Evolutionary conservation across 2,113 vertebrate genomes (phyloP), one percentile per base, ranked within the genome.

Genomic region (Corynorhinus townsendii): DNA sequence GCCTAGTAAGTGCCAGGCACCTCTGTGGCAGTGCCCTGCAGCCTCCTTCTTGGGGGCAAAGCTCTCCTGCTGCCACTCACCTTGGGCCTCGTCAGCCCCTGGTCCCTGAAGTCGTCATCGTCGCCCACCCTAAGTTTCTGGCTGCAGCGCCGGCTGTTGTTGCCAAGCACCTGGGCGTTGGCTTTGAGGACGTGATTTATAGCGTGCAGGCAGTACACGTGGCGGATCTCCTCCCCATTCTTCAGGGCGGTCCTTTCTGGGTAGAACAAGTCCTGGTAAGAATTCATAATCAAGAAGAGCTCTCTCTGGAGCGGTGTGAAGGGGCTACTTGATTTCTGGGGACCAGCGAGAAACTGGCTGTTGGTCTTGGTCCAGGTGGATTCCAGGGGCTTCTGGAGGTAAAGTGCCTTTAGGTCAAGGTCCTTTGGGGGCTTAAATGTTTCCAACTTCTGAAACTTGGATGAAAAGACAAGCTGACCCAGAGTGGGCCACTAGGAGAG

Each of bases 11-110:
- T 8, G 81, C 40, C n/a, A 73, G 35, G 59, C 30, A 82, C 24
- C 82, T 24, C 3, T 0, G 24, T 0, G 7, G 40, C 40, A 81
- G 19, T 1, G 8, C 26, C 81, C 11, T 47, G 12, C 15, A 24
- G 66, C 3, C 8, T 49, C 56, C 45, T 28, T 15, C 75, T 28
- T 0, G 6, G 38, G 11, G 64, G 30, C 28, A 52, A 40, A 38
- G 43, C 35, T 49, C 45, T 35, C 49, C 90, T 62, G 62, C 38
- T 47, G 28, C 38, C 45, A 56, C 95, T 97, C 95, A 99, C 99
- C 99, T 99, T 99, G 17, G 99, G 99, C 69, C 99, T 98, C 4
- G 99, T 99, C 62, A 99, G 98, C 4, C 99, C 99, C 84, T 99
- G 99, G 96, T 99, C 99, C 95, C 99, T 98, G 97, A 98, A 98